Evolutionary conservation across 2,113 vertebrate genomes (phyloP).

Genomic region (Petroica traversi): DNA sequence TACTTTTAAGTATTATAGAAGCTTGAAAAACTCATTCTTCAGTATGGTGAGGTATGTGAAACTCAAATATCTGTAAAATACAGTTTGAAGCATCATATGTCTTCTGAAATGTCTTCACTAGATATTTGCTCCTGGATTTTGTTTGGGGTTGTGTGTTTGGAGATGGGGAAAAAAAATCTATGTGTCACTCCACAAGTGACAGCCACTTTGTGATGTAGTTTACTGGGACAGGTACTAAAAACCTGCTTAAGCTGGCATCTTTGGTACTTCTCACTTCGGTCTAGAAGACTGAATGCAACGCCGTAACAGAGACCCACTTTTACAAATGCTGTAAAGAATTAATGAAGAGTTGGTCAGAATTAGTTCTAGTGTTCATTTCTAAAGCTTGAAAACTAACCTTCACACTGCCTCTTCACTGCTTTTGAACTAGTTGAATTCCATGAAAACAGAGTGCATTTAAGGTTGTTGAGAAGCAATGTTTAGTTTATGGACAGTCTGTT

Average conservation of each 20-base stretch:
- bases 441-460: not conserved
- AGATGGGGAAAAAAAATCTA: not conserved
- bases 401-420: not conserved
- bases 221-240: not conserved
- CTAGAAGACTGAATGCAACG: not conserved
- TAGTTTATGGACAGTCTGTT: not conserved
- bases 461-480: not conserved
- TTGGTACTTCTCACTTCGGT: not conserved
- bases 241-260: not conserved
- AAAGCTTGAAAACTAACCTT: not conserved
- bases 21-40: not conserved
- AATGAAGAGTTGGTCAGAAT: not conserved
- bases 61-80: not conserved
- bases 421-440: not conserved
- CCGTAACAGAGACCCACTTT: not conserved
- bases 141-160: not conserved
- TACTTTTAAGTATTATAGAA: not conserved
- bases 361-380: not conserved
- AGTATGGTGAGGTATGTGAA: not conserved
- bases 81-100: not conserved
- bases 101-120: not conserved
- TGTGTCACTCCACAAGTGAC: not conserved
- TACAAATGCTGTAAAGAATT: not conserved
- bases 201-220: not conserved
- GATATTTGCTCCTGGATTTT: not conserved